phyloP scores from a whole-genome alignment of 2,888 invertebrate species.

The Palloptera scutellata region DNA sequence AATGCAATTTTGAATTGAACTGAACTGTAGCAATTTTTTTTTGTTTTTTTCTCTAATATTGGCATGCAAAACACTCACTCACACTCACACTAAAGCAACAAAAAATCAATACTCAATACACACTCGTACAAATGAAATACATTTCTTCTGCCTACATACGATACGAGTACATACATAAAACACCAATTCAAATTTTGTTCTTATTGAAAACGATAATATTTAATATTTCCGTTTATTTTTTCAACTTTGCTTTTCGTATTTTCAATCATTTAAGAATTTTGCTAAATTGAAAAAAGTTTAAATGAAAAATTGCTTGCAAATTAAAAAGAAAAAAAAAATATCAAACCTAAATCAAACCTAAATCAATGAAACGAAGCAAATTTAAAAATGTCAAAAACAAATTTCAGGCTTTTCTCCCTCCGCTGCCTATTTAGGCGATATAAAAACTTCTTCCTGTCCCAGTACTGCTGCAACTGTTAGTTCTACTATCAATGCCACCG shows the following conservation, averaged over 20 bases:
- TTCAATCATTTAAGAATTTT: no score
- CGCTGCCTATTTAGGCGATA: constrained; percentile 39
- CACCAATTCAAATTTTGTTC: no score
- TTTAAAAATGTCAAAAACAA: constrained; percentile 58
- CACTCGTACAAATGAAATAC: no score
- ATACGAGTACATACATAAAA: no score
- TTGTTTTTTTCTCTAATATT: background rate
- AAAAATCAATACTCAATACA: background rate
- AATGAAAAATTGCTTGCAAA: constrained; percentile 2
- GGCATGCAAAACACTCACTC: constrained; percentile 11
- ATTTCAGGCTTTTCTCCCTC: constrained; percentile 54
- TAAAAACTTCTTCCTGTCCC: constrained; percentile 3
- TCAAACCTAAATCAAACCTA: no score
- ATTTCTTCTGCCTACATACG: no score
- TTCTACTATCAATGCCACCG: constrained; percentile 1
- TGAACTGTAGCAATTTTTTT: background rate
- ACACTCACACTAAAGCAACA: constrained; percentile 9
- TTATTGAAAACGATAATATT: no score
- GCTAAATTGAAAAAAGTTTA: constrained; percentile 22
- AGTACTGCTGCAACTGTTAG: background rate
- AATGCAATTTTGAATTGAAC: constrained; percentile 9
- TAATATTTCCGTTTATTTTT: no score
- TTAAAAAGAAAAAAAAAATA: constrained; percentile 20
- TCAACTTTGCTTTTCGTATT: no score
- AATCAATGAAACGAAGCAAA: constrained; percentile 33